phyloP scores from a whole-genome alignment of 1,140 invertebrate species.

The Nasonia longicornis region DNA sequence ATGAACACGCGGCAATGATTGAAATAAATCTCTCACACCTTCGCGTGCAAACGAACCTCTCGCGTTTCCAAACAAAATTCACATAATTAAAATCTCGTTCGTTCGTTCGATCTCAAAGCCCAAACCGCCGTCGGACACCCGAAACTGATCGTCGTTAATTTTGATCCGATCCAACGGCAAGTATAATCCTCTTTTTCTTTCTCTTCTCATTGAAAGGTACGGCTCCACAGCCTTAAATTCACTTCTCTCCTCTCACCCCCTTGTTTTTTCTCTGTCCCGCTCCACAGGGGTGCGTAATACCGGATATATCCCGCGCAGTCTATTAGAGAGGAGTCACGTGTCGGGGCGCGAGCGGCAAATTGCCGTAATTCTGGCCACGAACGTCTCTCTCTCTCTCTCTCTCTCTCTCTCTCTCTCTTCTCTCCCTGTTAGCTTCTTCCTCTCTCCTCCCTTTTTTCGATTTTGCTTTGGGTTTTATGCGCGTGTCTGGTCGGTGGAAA shows the following conservation, averaged over 20 bases:
- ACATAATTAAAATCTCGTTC: background rate
- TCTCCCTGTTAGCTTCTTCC: background rate
- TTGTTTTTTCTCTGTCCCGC: background rate
- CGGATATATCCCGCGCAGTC: background rate
- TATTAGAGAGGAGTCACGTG: conserved; percentile 14
- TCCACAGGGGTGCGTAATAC: background rate
- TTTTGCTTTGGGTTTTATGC: background rate
- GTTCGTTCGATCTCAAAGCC: background rate
- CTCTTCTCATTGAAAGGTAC: background rate
- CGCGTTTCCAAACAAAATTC: background rate
- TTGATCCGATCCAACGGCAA: background rate
- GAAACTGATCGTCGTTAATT: conserved; percentile 7
- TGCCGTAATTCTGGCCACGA: background rate
- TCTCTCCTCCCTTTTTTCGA: background rate
- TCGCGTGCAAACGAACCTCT: no score
- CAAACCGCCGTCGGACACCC: background rate
- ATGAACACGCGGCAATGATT: no score
- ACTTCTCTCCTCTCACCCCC: background rate
- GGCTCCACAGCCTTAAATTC: background rate
- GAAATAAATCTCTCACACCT: no score
- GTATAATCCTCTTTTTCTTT: conserved; percentile 12
- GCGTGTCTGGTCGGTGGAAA: no score
- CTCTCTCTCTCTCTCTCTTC: background rate
- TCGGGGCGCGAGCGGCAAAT: background rate
- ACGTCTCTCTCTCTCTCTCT: background rate